Percentiles rank a stretch among this genome's conserved stretches.
These are phyloP conservation scores for Saccopteryx leptura DNA, from an alignment of 2,113 vertebrate genomes.

Conservation along the genomic window DNA sequence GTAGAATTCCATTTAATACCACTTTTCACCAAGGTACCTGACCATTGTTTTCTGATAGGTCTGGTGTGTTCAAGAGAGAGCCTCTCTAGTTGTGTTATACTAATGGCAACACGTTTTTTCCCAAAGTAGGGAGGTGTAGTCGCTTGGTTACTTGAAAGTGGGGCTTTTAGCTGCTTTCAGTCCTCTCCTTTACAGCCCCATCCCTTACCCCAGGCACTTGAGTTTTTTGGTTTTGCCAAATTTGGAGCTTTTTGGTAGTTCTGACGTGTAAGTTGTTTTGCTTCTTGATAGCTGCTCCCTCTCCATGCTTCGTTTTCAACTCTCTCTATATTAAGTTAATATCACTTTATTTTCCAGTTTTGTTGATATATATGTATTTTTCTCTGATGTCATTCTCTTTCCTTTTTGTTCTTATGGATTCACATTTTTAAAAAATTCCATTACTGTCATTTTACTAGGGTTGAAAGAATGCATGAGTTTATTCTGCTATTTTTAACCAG, in stretches of 20 bases:
- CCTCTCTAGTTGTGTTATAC: not conserved
- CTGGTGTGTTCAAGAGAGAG: not conserved
- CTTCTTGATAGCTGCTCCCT: not conserved
- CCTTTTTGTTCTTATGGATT: constrained; percentile 2
- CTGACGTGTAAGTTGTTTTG: not conserved
- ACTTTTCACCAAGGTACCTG: not conserved
- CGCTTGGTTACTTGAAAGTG: not conserved
- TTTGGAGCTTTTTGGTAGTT: constrained; percentile 11
- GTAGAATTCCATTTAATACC: not conserved
- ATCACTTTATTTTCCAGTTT: not conserved
- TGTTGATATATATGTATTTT: not conserved
- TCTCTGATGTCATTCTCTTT: not conserved
- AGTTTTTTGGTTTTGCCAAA: not conserved
- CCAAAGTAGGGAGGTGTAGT: not conserved
- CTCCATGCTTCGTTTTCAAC: constrained; percentile 1
- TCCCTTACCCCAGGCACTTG: not conserved
- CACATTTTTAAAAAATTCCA: not conserved
- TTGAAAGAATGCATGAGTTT: not conserved
- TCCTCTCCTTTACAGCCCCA: not conserved
- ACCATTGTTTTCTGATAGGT: not conserved
- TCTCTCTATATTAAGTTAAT: not conserved
- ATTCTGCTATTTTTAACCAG: not conserved
- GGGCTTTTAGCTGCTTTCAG: not conserved
- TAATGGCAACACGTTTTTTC: not conserved
- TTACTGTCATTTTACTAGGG: not conserved